Base-by-base conservation (phyloP, 53 echinoderm and acorn worm species). In the Henricia sp. region DNA sequence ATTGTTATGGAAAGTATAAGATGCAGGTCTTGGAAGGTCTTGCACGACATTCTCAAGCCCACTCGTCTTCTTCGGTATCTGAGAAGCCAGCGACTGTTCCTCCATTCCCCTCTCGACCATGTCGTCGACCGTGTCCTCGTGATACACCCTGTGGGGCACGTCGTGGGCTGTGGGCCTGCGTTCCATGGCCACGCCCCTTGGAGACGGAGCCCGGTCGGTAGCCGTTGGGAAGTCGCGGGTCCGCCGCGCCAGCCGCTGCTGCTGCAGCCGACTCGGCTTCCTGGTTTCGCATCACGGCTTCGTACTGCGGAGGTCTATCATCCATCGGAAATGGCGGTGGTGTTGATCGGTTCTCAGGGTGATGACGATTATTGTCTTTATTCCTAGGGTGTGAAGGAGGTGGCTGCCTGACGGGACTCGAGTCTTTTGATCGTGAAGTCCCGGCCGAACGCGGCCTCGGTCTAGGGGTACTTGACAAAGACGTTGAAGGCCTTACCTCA, bases 131-230 rank as follows among this genome's bases (percentile, higher is more conserved):
- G n/a, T 86, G 86, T 16, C 92, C 92, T 50, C 95, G 54, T 14
- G 95, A 86, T 3, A 90, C 88, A 30, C 89, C 91, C 76, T 95
- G 92, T 4, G 92, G 88, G 42, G 95, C 88, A 64, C 95, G 69
- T 14, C 95, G 92, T 27, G 95, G 95, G 50, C 92, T 92, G 66
- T 95, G 95, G 62, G 91, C 95, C 59, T 95, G 95, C 28, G 91
- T 95, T 23, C 95, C 95, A 74, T 95, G 95, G n/a, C 95, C 95
- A 55, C 95, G 90, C 82, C 95, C 95, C 60, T 95, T 95, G 46
- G 90, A 92, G 44, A 90, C 88, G 26, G 88, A 76, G 32, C 95
- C 91, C 32, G 91, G 89, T 70, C 95, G 73, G 86, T 91, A 95
- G 28, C 95, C 95, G 42, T 95, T 95, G 41, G 92, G 95, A 68